Evolutionary conservation across 2,888 invertebrate species (phyloP).

Genomic region (Drosophila infuscata): DNA sequence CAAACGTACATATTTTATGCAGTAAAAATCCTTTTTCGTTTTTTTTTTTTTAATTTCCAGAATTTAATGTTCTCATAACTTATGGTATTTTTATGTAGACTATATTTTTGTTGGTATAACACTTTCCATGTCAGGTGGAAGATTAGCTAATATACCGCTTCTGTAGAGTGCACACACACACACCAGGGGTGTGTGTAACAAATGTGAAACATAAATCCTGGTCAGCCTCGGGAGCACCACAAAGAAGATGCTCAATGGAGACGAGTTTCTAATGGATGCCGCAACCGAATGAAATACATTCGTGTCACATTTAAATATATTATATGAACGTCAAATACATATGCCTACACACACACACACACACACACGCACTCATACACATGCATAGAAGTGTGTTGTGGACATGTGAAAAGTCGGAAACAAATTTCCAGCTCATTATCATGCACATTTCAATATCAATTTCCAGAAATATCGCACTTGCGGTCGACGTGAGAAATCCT

Average conservation of each 20-base stretch:
- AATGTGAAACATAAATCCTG: conserved; percentile 50
- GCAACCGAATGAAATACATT: conserved; percentile 46
- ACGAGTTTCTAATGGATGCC: conserved; percentile 32
- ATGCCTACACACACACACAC: neutral
- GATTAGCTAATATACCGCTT: neutral
- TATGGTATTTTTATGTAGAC: neutral
- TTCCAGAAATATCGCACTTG: conserved; percentile 43
- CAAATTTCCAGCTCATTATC: conserved; percentile 70
- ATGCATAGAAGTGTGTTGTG: conserved; percentile 4
- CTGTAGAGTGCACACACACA: neutral
- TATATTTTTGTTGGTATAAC: neutral
- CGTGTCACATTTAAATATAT: conserved; percentile 51
- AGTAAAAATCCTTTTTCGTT: neutral
- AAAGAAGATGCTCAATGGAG: conserved; percentile 25
- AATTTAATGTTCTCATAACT: neutral
- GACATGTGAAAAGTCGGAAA: conserved; percentile 32
- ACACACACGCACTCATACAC: conserved; percentile 1
- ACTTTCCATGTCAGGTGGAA: neutral
- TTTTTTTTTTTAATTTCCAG: neutral
- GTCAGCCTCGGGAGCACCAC: conserved; percentile 15
- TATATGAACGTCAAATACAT: conserved; percentile 29
- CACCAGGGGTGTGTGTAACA: conserved; percentile 9
- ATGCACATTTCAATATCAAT: conserved; percentile 74
- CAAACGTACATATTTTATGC: neutral
- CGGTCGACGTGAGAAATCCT: conserved; percentile 66